Conservation (phyloP, 2,797 vertebrate species). For the Dicrostonyx torquatus region DNA sequence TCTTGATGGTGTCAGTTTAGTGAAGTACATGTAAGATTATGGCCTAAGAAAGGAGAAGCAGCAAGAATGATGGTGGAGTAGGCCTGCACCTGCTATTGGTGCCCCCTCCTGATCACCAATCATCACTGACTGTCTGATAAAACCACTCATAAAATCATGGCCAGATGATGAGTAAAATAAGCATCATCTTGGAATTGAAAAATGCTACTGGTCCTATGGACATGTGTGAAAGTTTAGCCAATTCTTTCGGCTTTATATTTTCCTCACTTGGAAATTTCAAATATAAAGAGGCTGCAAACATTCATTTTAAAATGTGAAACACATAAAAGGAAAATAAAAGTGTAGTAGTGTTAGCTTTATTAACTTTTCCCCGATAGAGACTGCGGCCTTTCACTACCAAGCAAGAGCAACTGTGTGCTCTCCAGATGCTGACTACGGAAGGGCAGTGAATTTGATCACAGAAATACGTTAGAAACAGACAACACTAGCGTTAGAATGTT, state of each 20-base stretch:
- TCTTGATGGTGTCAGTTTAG: background rate
- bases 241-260: background rate
- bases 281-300: background rate
- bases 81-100: background rate
- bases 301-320: background rate
- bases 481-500: conserved; percentile 31
- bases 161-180: background rate
- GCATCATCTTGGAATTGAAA: background rate
- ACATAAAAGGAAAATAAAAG: background rate
- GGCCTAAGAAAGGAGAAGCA: background rate
- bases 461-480: conserved; percentile 26
- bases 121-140: background rate
- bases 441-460: background rate
- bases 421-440: conserved; percentile 18
- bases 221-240: conserved; percentile 16
- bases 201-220: background rate
- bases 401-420: background rate
- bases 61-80: background rate
- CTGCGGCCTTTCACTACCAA: background rate
- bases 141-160: background rate
- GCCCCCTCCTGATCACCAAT: background rate
- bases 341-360: background rate
- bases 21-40: conserved; percentile 5
- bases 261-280: conserved; percentile 23
- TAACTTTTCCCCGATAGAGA: background rate